Evolutionary conservation across 1,140 invertebrate species (phyloP).

Genomic region (Euglossa dilemma): DNA sequence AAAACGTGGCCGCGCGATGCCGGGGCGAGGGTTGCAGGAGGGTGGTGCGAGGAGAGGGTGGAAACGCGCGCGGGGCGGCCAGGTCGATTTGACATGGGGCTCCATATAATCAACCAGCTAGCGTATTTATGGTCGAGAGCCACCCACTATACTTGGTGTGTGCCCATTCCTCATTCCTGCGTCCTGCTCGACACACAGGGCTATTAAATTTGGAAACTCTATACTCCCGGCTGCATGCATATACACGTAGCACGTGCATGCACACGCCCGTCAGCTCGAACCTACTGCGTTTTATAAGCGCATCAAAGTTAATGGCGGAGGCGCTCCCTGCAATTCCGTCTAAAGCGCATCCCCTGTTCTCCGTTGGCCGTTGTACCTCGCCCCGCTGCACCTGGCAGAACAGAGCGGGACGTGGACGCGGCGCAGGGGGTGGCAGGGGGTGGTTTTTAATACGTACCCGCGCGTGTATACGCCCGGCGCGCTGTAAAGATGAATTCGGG

Average conservation of each 20-base stretch:
- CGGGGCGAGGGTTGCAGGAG: not conserved
- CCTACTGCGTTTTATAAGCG: constrained; percentile 77
- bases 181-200: constrained; percentile 70
- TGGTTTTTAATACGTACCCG: constrained; percentile 23
- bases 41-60: not conserved
- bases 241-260: constrained; percentile 11
- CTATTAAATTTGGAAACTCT: constrained; percentile 81
- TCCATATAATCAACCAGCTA: constrained; percentile 75
- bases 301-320: constrained; percentile 76
- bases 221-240: constrained; percentile 63
- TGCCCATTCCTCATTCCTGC: constrained; percentile 74
- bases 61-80: constrained; percentile 25
- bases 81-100: constrained; percentile 71
- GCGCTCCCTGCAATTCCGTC: constrained; percentile 67
- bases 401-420: not conserved
- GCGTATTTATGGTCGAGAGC: constrained; percentile 73
- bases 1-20: constrained; percentile 43
- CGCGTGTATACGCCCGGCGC: no score
- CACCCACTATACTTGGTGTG: constrained; percentile 64
- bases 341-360: constrained; percentile 52
- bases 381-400: not conserved
- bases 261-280: constrained; percentile 45
- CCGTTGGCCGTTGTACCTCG: not conserved
- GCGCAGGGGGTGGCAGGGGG: no score
- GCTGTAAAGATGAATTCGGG: constrained; percentile 4